These are phyloP conservation scores for Galeruca laticollis DNA, from an alignment of 2,888 invertebrate genomes.

Conservation along the genomic window DNA sequence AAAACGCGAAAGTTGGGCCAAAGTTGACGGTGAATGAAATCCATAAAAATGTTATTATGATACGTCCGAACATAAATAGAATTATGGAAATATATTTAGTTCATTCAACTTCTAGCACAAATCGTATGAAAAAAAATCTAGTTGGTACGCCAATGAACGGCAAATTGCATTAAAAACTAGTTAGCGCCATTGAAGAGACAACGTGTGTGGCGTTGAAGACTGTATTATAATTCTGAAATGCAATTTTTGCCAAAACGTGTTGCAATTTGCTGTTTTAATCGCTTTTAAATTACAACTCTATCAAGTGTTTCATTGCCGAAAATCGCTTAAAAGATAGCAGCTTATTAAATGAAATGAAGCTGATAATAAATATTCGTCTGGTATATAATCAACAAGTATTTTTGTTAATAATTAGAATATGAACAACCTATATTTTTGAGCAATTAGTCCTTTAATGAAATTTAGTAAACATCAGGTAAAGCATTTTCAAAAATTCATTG, in stretches of 20 bases:
- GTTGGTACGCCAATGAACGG: slow-evolving; percentile 32
- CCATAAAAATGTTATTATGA: too few species aligned
- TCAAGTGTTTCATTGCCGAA: slow-evolving; percentile 40
- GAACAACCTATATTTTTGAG: not conserved
- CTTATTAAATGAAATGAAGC: slow-evolving; percentile 30
- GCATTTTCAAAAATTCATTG: too few species aligned
- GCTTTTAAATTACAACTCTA: slow-evolving; percentile 46
- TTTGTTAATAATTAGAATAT: not conserved
- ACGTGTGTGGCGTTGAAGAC: slow-evolving; percentile 44
- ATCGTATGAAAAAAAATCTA: too few species aligned
- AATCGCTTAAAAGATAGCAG: slow-evolving; percentile 30
- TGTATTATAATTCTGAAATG: slow-evolving; percentile 43
- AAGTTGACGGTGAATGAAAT: too few species aligned
- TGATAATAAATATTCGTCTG: slow-evolving; percentile 22
- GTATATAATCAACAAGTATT: not conserved
- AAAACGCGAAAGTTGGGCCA: too few species aligned
- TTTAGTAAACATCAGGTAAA: too few species aligned
- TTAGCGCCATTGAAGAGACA: slow-evolving; percentile 43
- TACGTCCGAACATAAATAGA: too few species aligned
- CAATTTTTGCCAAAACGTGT: slow-evolving; percentile 44
- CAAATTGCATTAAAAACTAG: slow-evolving; percentile 47
- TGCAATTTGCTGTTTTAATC: slow-evolving; percentile 45
- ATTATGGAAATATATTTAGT: too few species aligned
- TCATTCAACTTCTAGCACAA: too few species aligned
- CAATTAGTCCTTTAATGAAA: not conserved